Evolutionary conservation across 2,797 vertebrate species (phyloP), one percentile per base, ranked within the genome.

Genomic region (Vespertilio murinus): DNA sequence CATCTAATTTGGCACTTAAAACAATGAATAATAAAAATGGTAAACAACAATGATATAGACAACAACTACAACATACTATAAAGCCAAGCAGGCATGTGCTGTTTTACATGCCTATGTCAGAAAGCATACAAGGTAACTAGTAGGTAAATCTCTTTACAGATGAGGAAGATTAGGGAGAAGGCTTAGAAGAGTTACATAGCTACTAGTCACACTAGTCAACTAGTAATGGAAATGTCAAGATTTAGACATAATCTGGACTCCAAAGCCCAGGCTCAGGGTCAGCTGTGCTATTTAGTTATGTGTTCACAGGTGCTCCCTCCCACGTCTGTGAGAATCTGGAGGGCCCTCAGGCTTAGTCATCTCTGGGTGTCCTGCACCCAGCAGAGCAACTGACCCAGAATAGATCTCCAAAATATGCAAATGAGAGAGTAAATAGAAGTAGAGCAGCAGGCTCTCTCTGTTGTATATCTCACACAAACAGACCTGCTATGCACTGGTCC

Each of bases 131-230:
- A 85, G 45, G 61, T 45, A 85, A 91, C 47, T 85, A 67, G 17
- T 16, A 74, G 73, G 17, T 16, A 74, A 38, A 74, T 38, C 69
- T 81, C 65, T 79, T 91, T 30, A 93, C 11, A 88, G 61, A 82
- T 45, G 52, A 95, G 47, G 12, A 88, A 92, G 93, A 95, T 70
- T 65, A 86, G 65, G 3, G 20, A 83, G 80, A 64, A 89, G 23
- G 22, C 52, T 93, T 85, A 79, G 54, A 59, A 93, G 91, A 83
- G 52, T 75, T 70, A 71, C 61, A 59, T 71, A 80, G 80, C 84
- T 61, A 92, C 81, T 38, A 59, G 18, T 65, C 10, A 56, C 13
- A 47, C 38, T 3, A 40, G 52, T 84, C 10, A 92, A 80, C 14
- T 71, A 65, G 59, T 92, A 93, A 81, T 22, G 6, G n/a, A 87